Percentiles rank a stretch among this genome's conserved stretches.
phyloP scores from a whole-genome alignment of 2,113 vertebrate genomes.

The Pachyramphus minor region DNA sequence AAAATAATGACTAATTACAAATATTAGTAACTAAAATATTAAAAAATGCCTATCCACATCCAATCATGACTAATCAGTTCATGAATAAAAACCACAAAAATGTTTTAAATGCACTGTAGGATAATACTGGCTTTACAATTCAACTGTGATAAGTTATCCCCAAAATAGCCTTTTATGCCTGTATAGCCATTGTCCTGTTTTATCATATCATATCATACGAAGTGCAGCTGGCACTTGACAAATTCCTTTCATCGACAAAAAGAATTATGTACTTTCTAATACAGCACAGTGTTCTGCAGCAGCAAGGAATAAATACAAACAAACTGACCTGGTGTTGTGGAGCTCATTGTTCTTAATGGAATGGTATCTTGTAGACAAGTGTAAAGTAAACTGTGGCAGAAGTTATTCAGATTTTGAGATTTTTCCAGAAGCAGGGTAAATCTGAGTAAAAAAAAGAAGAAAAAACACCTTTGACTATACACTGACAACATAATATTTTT shows the following conservation, averaged over 20 bases:
- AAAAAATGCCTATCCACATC: background rate
- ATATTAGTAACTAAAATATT: background rate
- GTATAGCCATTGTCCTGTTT: background rate
- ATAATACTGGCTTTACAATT: background rate
- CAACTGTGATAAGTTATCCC: background rate
- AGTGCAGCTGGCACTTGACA: background rate
- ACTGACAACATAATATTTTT: background rate
- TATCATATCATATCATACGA: background rate
- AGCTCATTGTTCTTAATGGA: conserved; percentile 69
- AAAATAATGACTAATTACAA: background rate
- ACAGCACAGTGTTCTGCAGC: background rate
- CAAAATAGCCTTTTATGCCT: background rate
- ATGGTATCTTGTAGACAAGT: background rate
- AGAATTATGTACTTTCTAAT: background rate
- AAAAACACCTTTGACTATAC: background rate
- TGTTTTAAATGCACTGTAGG: background rate
- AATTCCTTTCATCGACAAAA: background rate
- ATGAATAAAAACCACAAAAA: background rate
- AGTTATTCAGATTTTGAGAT: background rate
- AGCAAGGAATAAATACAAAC: background rate
- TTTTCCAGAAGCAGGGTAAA: background rate
- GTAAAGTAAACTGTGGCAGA: background rate
- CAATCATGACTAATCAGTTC: background rate
- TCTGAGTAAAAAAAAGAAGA: conserved; percentile 33
- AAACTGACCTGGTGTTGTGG: conserved; percentile 76